These are phyloP conservation scores for Drosophila prostipennis DNA, from an alignment of 2,888 invertebrate genomes.

Conservation along the genomic window DNA sequence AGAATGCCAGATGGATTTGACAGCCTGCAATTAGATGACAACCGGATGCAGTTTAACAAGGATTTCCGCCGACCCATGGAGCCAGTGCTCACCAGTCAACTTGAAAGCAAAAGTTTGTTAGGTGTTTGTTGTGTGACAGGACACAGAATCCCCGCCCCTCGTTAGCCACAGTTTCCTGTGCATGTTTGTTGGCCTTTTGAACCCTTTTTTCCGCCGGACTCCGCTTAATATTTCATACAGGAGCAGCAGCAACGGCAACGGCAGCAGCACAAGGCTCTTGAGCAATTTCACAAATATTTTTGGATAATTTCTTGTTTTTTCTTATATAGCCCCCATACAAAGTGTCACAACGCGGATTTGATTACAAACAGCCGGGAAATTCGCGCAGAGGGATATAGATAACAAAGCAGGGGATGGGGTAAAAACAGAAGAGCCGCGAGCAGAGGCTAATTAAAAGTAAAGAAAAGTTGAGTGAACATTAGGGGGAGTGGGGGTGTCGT, in stretches of 20 bases:
- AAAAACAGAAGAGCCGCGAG: conserved; percentile 6
- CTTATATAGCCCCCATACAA: conserved; percentile 43
- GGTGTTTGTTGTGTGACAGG: conserved; percentile 50
- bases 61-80: conserved; percentile 50
- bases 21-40: conserved; percentile 65
- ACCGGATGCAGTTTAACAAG: conserved; percentile 79
- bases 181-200: conserved; percentile 62
- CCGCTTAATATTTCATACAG: conserved; percentile 40
- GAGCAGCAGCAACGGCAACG: conserved; percentile 4
- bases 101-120: conserved; percentile 76
- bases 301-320: conserved; percentile 55
- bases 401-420: conserved; percentile 2
- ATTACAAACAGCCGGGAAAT: conserved; percentile 56
- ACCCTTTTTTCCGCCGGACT: conserved; percentile 57
- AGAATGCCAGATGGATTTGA: background rate
- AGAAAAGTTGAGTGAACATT: conserved; percentile 51
- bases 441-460: conserved; percentile 73
- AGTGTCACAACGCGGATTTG: conserved; percentile 73
- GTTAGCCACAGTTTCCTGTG: conserved; percentile 77
- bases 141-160: conserved; percentile 28
- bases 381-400: conserved; percentile 14
- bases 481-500: conserved; percentile 28
- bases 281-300: conserved; percentile 75
- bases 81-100: conserved; percentile 40
- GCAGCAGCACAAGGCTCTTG: conserved; percentile 42